Percentiles rank a stretch among this genome's conserved stretches.
phyloP scores from a whole-genome alignment of 2,113 vertebrate species.

The Hemichromis elongatus region DNA sequence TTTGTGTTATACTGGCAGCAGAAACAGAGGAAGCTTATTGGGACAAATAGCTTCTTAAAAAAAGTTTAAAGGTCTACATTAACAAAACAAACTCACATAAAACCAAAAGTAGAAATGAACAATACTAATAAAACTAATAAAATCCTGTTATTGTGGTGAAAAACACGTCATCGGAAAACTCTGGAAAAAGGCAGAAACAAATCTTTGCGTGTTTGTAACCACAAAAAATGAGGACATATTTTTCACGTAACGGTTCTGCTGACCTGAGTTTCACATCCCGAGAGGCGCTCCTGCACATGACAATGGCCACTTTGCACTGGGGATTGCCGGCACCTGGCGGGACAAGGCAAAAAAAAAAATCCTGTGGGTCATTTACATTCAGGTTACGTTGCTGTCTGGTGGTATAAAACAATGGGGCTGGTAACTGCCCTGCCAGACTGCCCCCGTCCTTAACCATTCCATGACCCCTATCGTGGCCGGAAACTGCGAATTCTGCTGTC shows the following conservation, averaged over 20 bases:
- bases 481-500: neutral
- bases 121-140: neutral
- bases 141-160: neutral
- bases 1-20: neutral
- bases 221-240: neutral
- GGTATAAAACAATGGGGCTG: neutral
- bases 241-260: neutral
- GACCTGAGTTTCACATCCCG: constrained; percentile 74
- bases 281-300: constrained; percentile 82
- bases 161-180: neutral
- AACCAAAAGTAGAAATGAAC: neutral
- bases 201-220: neutral
- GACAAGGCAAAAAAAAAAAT: neutral
- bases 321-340: constrained; percentile 85
- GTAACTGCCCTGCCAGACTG: neutral
- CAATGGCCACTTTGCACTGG: constrained; percentile 84
- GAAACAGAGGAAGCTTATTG: neutral
- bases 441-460: neutral
- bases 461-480: neutral
- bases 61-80: neutral
- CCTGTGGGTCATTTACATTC: neutral
- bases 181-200: neutral
- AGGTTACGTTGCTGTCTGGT: neutral
- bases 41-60: neutral
- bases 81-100: neutral